Evolutionary conservation across 2,888 invertebrate species (phyloP).

Genomic region (Heliconius ismenius): DNA sequence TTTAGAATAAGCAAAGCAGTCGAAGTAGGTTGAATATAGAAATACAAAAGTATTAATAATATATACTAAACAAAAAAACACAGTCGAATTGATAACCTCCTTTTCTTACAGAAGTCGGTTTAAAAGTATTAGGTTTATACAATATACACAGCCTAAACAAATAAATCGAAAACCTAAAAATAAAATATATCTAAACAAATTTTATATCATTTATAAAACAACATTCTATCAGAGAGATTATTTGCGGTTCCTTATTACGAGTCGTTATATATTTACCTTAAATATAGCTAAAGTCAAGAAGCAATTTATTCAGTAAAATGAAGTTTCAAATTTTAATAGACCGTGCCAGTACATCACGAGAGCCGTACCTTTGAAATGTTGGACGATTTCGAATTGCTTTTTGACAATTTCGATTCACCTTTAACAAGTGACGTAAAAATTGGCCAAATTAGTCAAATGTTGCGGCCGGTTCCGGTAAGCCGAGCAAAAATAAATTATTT

Average conservation of each 20-base stretch:
- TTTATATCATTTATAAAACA: neutral
- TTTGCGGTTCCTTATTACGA: slow-evolving; percentile 70
- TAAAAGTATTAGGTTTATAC: neutral
- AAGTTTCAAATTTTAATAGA: slow-evolving; percentile 79
- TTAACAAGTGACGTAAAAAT: slow-evolving; percentile 49
- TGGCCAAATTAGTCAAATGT: slow-evolving; percentile 36
- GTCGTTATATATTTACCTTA: slow-evolving; percentile 60
- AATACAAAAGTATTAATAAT: neutral
- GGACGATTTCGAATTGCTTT: slow-evolving; percentile 75
- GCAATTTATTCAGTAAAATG: slow-evolving; percentile 76
- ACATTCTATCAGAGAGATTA: slow-evolving; percentile 55
- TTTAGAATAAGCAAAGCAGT: neutral
- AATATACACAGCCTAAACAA: neutral
- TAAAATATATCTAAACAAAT: slow-evolving; percentile 13
- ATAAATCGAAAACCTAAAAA: neutral
- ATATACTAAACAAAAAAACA: too few species aligned
- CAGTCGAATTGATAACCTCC: too few species aligned
- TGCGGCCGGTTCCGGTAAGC: neutral
- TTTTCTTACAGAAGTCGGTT: too few species aligned
- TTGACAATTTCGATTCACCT: slow-evolving; percentile 59
- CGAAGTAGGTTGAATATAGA: neutral
- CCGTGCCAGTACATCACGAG: slow-evolving; percentile 60
- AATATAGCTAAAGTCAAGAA: slow-evolving; percentile 73
- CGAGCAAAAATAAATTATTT: slow-evolving; percentile 12
- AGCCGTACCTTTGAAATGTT: slow-evolving; percentile 68